Conservation (phyloP, 1,140 invertebrate species). For the Trachelipus rathkii region DNA sequence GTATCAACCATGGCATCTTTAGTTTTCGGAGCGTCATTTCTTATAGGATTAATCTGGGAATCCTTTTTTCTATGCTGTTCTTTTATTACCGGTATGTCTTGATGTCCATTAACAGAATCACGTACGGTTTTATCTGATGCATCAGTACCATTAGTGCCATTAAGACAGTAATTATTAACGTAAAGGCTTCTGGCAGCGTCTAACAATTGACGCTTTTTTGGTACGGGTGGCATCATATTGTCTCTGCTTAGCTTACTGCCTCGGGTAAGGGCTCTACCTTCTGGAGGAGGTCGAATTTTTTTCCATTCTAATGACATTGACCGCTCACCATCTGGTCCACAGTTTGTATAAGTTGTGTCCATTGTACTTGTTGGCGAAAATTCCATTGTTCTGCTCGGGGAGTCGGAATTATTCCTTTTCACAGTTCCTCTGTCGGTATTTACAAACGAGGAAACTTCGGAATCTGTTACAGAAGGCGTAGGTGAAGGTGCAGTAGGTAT, state of each 20-base stretch:
- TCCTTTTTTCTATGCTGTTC: background rate
- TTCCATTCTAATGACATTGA: slow-evolving; percentile 25
- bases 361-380: slow-evolving; percentile 17
- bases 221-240: background rate
- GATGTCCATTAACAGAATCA: background rate
- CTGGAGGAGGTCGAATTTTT: background rate
- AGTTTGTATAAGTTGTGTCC: slow-evolving; percentile 36
- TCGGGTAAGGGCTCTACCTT: background rate
- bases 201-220: background rate
- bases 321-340: slow-evolving; percentile 23
- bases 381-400: background rate
- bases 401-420: slow-evolving; percentile 31
- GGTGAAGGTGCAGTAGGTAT: slow-evolving; percentile 39
- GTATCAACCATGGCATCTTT: background rate
- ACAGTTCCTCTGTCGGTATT: slow-evolving; percentile 32
- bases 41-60: background rate
- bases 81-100: background rate
- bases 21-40: background rate
- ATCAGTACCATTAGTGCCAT: background rate
- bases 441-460: slow-evolving; percentile 40
- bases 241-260: background rate
- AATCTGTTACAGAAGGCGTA: slow-evolving; percentile 38
- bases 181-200: background rate
- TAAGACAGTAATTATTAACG: background rate
- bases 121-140: background rate